Percentiles rank a stretch among this genome's conserved stretches.
Evolutionary conservation across 2,797 vertebrate genomes (phyloP).

Genomic region (Argentina silus): DNA sequence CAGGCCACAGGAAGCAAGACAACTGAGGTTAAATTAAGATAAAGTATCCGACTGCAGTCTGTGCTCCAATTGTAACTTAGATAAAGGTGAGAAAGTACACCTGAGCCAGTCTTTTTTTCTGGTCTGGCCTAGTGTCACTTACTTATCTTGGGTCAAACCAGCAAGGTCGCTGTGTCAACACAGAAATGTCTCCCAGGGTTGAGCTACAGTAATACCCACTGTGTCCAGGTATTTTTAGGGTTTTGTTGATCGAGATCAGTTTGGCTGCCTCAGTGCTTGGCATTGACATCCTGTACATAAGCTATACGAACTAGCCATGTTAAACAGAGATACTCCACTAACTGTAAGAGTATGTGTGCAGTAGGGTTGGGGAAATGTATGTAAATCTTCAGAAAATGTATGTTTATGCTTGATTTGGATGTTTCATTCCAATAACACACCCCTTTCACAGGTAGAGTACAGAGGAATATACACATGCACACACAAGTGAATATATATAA

Average conservation of each 20-base stretch:
- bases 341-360: too few relatives aligned
- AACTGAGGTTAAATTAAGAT: slow-evolving; percentile 73
- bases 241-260: slow-evolving; percentile 29
- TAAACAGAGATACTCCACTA: background rate
- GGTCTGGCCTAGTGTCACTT: slow-evolving; percentile 66
- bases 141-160: slow-evolving; percentile 64
- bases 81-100: slow-evolving; percentile 66
- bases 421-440: too few relatives aligned
- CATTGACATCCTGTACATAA: background rate
- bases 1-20: slow-evolving; percentile 40
- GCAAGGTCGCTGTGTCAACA: slow-evolving; percentile 56
- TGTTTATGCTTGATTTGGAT: too few relatives aligned
- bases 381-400: too few relatives aligned
- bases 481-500: too few relatives aligned
- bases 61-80: slow-evolving; percentile 70
- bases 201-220: slow-evolving; percentile 38
- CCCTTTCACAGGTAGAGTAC: too few relatives aligned
- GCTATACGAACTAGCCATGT: background rate
- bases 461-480: too few relatives aligned
- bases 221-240: slow-evolving; percentile 45
- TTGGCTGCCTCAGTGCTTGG: background rate
- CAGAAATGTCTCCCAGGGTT: slow-evolving; percentile 41
- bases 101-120: slow-evolving; percentile 77
- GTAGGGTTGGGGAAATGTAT: too few relatives aligned
- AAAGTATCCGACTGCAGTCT: slow-evolving; percentile 61